Base-by-base conservation (phyloP, 2,797 vertebrate genomes). In the Macropus fuliginosus region DNA sequence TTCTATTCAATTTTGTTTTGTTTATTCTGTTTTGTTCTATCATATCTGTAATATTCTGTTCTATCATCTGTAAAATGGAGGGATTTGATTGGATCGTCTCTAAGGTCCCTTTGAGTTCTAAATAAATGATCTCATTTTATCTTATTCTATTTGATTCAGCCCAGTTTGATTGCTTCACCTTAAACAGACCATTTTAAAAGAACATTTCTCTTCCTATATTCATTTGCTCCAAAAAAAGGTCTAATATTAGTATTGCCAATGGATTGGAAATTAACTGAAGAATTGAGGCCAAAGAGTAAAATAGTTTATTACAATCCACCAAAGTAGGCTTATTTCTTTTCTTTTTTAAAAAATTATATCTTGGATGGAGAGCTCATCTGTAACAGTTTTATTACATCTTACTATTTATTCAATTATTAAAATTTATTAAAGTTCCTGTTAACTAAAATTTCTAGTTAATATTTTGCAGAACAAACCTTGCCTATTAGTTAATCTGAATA, bases 261-360 rank as follows among this genome's bases (percentile, higher is more conserved):
- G 94, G 92, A 90, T 90, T 91, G 66, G 91, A 95, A 94, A 93
- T 21, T 93, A n/a, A 34, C 54, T n/a, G 13, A 91, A 54, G 55
- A 91, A 50, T 29, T 54, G 87, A 95, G 40, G 92, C 92, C 91
- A 91, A n/a, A 40, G 55, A 56, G 62, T 21, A 90, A 91, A 91
- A 55, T 46, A 27, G 62, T 91, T 74, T 27, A 40, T 91, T 92
- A 89, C 29, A 6, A 5, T 66, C 14, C 34, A 66, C 34, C 57
- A 12, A 66, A 57, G 59, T 62, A 31, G 29, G 31, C 59, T 89
- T 89, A 16, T 89, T 89, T 50, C 14, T 90, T 29, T 90, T 29
- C 8, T 90, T 54, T 40, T 54, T 54, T 3, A 54, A 90, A 90
- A 81, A 52, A 81, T 81, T 46, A 34, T 24, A 2, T 40, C 34